Evolutionary conservation across 2,113 vertebrate species (phyloP), one percentile per base, ranked within the genome.

Genomic region (Dicrurus megarhynchus): DNA sequence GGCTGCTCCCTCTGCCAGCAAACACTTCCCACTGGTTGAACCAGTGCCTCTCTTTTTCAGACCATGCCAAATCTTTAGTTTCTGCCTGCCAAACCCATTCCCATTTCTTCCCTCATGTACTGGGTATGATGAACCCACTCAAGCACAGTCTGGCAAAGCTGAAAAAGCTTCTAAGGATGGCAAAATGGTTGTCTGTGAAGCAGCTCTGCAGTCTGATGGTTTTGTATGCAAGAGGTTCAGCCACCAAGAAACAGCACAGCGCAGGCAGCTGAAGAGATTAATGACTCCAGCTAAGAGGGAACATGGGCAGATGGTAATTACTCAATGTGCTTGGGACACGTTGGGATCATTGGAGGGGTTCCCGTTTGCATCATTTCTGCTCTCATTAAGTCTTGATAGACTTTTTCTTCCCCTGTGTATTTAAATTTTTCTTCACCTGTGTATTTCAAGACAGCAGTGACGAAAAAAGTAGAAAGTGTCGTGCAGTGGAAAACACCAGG

Each of bases 31-130:
- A 1, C 13, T 46, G 33, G 7, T 9, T 67, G 56, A 65, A 59
- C 33, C 39, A 77, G 42, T 0, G 0, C 4, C 1, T 33, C 23
- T 74, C 32, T 52, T 42, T 60, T 53, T 32, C 68, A 67, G 24
- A 59, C 11, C 32, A 49, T 59, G 44, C 27, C 44, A 87, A 75
- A 49, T 44, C 47, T 71, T 75, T 60, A 5, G 3, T 52, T 94
- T 80, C 84, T 87, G 76, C 57, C 44, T 56, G 33, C 65, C 65
- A 91, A 70, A 52, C 33, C 5, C 16, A 9, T 47, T 49, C 60
- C 18, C 6, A 2, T 11, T 49, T 49, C 49, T 39, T 12, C 2
- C 9, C 26, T 50, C 39, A 1, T 63, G 11, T 68, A 11, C 56
- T 75, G 64, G 7, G 3, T 56, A 8, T 47, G 52, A 46, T 35